Conservation (phyloP, 2,888 invertebrate species). For the Mythimna albipuncta region DNA sequence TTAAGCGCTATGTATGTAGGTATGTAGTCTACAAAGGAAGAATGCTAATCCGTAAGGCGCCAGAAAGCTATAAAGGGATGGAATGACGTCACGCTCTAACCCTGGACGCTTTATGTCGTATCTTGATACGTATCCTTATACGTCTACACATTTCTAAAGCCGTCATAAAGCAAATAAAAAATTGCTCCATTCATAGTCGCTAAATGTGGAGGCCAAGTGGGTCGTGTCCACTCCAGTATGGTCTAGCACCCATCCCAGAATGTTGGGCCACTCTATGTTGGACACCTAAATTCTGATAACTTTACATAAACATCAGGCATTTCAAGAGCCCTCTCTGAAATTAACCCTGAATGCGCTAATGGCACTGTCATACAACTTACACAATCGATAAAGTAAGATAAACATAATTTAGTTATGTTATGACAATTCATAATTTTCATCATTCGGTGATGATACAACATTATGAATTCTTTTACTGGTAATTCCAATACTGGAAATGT, state of each 20-base stretch:
- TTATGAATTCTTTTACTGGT: too few species aligned
- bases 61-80: constrained; percentile 20
- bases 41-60: constrained; percentile 44
- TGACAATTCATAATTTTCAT: background rate
- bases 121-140: constrained; percentile 8
- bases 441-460: too few species aligned
- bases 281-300: too few species aligned
- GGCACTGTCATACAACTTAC: constrained; percentile 2
- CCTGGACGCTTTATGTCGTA: constrained; percentile 21
- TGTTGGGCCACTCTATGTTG: too few species aligned
- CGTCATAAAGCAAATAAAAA: constrained; percentile 3
- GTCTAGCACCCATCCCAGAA: too few species aligned
- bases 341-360: too few species aligned
- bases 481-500: too few species aligned
- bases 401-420: background rate
- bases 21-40: constrained; percentile 35
- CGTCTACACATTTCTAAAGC: background rate
- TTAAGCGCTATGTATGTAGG: background rate
- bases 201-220: too few species aligned
- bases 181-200: background rate
- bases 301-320: too few species aligned
- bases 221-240: too few species aligned
- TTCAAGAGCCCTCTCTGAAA: too few species aligned
- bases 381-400: background rate
- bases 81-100: constrained; percentile 38